Percentiles rank a stretch among this genome's conserved stretches.
phyloP scores from a whole-genome alignment of 2,888 invertebrate genomes.

The Mesoligia furuncula region DNA sequence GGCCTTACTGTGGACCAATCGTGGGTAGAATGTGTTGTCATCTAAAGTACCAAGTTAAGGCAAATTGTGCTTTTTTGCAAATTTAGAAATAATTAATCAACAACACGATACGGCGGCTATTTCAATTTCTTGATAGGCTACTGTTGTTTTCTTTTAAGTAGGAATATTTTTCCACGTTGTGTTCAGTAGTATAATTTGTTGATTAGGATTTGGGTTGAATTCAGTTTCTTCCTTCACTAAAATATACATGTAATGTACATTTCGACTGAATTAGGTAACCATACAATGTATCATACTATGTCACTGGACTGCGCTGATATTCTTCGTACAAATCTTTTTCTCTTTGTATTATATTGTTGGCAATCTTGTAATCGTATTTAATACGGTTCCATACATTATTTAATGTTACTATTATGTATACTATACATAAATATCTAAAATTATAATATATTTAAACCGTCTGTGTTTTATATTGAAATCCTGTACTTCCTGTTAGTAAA shows the following conservation, averaged over 20 bases:
- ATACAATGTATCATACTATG: slow-evolving; percentile 72
- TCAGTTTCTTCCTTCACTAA: slow-evolving; percentile 60
- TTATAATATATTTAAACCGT: slow-evolving; percentile 70
- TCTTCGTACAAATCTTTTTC: slow-evolving; percentile 86
- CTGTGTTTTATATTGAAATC: slow-evolving; percentile 34
- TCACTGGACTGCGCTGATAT: slow-evolving; percentile 80
- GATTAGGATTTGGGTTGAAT: slow-evolving; percentile 51
- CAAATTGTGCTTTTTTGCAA: slow-evolving; percentile 73
- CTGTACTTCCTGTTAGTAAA: background rate
- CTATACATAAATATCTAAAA: slow-evolving; percentile 72
- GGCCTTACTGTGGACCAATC: slow-evolving; percentile 89
- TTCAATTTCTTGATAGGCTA: slow-evolving; percentile 44
- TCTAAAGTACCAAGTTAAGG: slow-evolving; percentile 73
- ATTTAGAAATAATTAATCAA: slow-evolving; percentile 59
- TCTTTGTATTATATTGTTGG: slow-evolving; percentile 81
- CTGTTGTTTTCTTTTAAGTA: slow-evolving; percentile 58
- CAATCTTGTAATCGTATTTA: slow-evolving; percentile 80
- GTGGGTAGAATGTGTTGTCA: slow-evolving; percentile 74
- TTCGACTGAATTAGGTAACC: slow-evolving; percentile 81
- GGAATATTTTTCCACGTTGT: slow-evolving; percentile 74
- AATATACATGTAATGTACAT: slow-evolving; percentile 67
- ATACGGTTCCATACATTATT: slow-evolving; percentile 77
- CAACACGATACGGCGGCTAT: slow-evolving; percentile 29
- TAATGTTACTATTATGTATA: slow-evolving; percentile 75
- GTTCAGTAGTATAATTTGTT: slow-evolving; percentile 75